These are phyloP conservation scores for Rhadinocentrus ornatus DNA, from an alignment of 2,797 vertebrate genomes.

Conservation along the genomic window DNA sequence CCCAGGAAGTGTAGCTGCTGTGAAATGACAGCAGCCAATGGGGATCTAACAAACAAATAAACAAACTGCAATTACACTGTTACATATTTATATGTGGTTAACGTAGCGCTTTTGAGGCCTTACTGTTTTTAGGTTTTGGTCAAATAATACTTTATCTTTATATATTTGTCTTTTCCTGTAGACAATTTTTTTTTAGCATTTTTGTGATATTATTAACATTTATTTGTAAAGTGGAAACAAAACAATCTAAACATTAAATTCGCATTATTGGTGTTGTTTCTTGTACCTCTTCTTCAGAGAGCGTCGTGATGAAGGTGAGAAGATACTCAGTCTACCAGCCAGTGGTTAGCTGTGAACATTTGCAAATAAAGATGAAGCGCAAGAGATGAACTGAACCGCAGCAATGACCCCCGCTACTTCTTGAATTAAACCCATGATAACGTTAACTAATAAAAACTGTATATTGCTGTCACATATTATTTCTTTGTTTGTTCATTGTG, in stretches of 20 bases:
- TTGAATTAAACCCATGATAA: neutral
- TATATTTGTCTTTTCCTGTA: neutral
- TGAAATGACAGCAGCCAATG: no score
- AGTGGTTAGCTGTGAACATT: slow-evolving; percentile 23
- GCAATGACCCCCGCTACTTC: slow-evolving; percentile 4
- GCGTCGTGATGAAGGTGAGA: slow-evolving; percentile 88
- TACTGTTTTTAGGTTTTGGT: neutral
- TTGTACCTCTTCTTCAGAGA: slow-evolving; percentile 64
- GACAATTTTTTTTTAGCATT: neutral
- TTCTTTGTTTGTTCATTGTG: neutral
- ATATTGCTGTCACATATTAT: slow-evolving; percentile 3
- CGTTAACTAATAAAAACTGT: neutral
- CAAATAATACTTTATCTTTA: neutral
- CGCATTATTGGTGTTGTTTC: slow-evolving; percentile 6
- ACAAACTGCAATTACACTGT: neutral
- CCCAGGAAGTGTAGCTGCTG: no score
- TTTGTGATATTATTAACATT: neutral
- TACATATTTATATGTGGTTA: neutral
- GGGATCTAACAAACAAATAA: no score
- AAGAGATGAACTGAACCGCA: slow-evolving; percentile 36
- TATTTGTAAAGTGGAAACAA: neutral
- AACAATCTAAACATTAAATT: slow-evolving; percentile 9
- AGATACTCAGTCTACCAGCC: slow-evolving; percentile 80
- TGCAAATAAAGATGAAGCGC: slow-evolving; percentile 26
- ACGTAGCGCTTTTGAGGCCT: neutral